Conservation (phyloP, 2,888 invertebrate species). For the Heliconius sara region DNA sequence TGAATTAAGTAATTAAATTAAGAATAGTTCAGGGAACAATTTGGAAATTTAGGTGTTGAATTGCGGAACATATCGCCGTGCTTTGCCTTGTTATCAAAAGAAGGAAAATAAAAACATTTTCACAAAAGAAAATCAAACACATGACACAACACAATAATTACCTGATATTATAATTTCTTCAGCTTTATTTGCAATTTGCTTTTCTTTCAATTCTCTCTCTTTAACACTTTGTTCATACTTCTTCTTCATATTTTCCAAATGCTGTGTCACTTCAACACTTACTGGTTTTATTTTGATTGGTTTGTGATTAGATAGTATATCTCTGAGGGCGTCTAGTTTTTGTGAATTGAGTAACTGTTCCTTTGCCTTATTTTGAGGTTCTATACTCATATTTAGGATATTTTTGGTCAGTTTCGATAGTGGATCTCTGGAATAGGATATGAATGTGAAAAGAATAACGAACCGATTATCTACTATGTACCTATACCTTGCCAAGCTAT, state of each 20-base stretch:
- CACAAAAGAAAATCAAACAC: neutral
- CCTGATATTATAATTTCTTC: slow-evolving; percentile 40
- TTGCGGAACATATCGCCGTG: too few species aligned
- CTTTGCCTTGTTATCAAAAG: neutral
- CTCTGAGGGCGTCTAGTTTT: slow-evolving; percentile 81
- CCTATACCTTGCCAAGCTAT: too few species aligned
- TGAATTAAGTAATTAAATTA: too few species aligned
- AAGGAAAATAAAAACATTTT: neutral
- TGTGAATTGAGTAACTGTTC: slow-evolving; percentile 72
- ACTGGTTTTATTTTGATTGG: slow-evolving; percentile 80
- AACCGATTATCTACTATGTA: too few species aligned
- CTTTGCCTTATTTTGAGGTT: slow-evolving; percentile 67
- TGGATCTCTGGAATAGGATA: slow-evolving; percentile 64
- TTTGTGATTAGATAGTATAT: slow-evolving; percentile 79
- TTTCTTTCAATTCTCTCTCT: slow-evolving; percentile 55
- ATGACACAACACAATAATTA: too few species aligned
- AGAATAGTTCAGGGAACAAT: too few species aligned
- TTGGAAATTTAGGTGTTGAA: too few species aligned
- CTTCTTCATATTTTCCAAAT: slow-evolving; percentile 65
- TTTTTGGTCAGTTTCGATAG: slow-evolving; percentile 79
- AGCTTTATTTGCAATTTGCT: slow-evolving; percentile 27
- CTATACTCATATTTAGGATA: slow-evolving; percentile 80
- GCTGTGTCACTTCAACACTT: slow-evolving; percentile 73
- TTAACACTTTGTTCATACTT: slow-evolving; percentile 69
- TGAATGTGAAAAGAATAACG: neutral